These are phyloP conservation scores for Aspidiotus destructor DNA, from an alignment of 2,888 invertebrate genomes.

Conservation along the genomic window DNA sequence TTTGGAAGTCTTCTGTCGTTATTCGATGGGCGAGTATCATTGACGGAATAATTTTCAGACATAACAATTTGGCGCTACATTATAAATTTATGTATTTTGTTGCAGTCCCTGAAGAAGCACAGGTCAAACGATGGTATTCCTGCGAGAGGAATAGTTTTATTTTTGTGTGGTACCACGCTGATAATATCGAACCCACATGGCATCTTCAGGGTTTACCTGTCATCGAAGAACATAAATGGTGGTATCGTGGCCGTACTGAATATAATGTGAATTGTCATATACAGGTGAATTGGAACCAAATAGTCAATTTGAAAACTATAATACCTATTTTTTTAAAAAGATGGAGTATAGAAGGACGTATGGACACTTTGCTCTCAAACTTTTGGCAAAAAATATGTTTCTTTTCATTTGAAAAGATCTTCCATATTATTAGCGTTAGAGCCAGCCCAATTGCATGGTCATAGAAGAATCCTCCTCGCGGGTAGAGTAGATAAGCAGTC, in stretches of 20 bases:
- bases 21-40: no score
- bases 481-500: no score
- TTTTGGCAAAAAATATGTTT: no score
- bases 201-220: conserved; percentile 49
- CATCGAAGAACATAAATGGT: conserved; percentile 50
- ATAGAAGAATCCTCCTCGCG: no score
- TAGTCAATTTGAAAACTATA: not conserved
- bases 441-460: no score
- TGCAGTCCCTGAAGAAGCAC: conserved; percentile 59
- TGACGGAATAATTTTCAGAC: not conserved
- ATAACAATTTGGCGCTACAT: conserved; percentile 5
- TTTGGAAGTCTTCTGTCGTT: no score
- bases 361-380: no score
- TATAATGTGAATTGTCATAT: conserved; percentile 67
- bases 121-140: conserved; percentile 58
- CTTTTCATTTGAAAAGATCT: no score
- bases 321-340: not conserved
- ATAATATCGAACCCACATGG: conserved; percentile 61
- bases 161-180: conserved; percentile 75
- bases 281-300: conserved; percentile 48
- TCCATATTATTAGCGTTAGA: no score
- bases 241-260: conserved; percentile 66
- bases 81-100: not conserved
- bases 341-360: no score
- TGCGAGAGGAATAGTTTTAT: conserved; percentile 63